Base-by-base conservation (phyloP, 2,888 invertebrate genomes). In the Drosophila mettleri region DNA sequence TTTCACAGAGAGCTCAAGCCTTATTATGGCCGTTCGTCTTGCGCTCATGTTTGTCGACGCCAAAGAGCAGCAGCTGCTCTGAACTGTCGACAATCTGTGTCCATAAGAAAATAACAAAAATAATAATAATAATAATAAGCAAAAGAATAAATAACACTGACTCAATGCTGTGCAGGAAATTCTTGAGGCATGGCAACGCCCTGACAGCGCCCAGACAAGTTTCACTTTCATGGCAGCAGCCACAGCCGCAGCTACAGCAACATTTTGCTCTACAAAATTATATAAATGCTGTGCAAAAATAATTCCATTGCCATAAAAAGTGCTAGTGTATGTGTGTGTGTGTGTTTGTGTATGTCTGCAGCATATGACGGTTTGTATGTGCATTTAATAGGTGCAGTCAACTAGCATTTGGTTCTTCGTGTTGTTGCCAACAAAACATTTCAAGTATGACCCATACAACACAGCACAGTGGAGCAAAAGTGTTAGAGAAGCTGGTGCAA, bases 101-200 rank as follows among this genome's bases (percentile, higher is more conserved):
- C 24, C 4, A 58, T 34, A 29, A n/a, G 24, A 20, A 22, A 27
- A 58, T 34, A 29, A n/a, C 27, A 20, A 22, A 27, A 57, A 2
- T 43, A 24, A 24, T 14, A 43, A 43, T 12, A 1, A 43, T 6
- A 39, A 39, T 9, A 36, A 3, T 31, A 33, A 60, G 4, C 24
- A 39, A 41, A 63, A 22, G 43, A 34, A 68, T 24, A 24, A 24
- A 62, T 20, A 49, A 20, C 22, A 49, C 49, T 49, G 24, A 45
- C 29, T 52, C 59, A 62, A 73, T 59, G 59, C 54, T 66, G 64
- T 80, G 57, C 57, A 74, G 89, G 87, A 88, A 83, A 83, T 83
- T 83, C 83, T 86, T 84, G 66, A 86, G 74, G 66, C 69, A 76
- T 77, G 85, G 53, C 89, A 84, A 83, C 87, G 82, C 81, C 85